Base-by-base conservation (phyloP, 2,797 vertebrate genomes). In the Smutsia temminckii region DNA sequence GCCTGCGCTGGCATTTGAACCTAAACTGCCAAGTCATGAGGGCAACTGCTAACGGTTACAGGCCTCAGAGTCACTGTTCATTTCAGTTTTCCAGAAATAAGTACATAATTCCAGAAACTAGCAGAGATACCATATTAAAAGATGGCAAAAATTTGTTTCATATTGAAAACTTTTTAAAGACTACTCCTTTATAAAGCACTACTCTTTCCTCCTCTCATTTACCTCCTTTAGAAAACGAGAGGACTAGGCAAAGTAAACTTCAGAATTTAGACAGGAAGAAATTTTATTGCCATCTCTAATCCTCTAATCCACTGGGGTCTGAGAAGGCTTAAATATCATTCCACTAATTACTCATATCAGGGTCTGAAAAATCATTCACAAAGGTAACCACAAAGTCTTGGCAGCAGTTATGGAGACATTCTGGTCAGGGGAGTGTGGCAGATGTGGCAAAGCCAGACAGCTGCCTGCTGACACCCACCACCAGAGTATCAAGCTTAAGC, bases 11-110 rank as follows among this genome's bases (percentile, higher is more conserved):
- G 27, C 32, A 95, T 85, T 13, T 80, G 57, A 94, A 71, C 8
- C 40, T 95, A 92, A 87, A 72, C 1, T 90, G 11, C 55, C 77
- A 94, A 93, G n/a, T 59, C 14, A 86, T 6, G 12, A 89, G 20
- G n/a, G 23, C 0, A 91, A 53, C 29, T 17, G 32, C 32, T 59
- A 84, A 85, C 2, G 7, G 25, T 61, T 55, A 88, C 0, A 71
- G 32, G 46, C 8, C 63, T 87, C 29, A 75, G 21, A 91, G 23
- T 89, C 37, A 79, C 14, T 80, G 34, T 89, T 89, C 55, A 95
- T 64, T 90, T 95, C 85, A 95, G 32, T 92, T 95, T 94, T 34
- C 55, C 25, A 96, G 57, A 78, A 96, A 85, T 53, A 94, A 89
- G 42, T 72, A 66, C 4, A 12, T 77, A 83, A 63, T 64, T 86